Conservation (phyloP, 2,797 vertebrate genomes). For the Paguma larvata region DNA sequence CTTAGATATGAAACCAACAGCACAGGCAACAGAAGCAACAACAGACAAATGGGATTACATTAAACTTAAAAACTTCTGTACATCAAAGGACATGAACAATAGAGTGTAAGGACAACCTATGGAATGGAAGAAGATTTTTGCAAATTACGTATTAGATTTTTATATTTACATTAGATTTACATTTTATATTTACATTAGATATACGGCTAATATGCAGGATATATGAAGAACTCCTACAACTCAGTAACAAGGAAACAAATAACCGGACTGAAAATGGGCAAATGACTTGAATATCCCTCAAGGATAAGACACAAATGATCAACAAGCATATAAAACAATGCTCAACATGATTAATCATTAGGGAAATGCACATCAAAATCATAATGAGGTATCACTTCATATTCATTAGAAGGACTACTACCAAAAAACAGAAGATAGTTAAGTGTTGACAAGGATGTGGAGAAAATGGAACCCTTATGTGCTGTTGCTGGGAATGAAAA, state of each 20-base stretch:
- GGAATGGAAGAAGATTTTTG: neutral
- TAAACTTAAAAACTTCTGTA: neutral
- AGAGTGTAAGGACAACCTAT: neutral
- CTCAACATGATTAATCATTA: neutral
- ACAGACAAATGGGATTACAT: neutral
- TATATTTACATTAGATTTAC: neutral
- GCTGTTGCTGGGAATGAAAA: neutral
- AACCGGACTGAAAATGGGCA: neutral
- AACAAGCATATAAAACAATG: slow-evolving; percentile 23
- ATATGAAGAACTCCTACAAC: neutral
- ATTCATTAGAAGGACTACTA: neutral
- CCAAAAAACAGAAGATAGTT: neutral
- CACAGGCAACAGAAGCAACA: neutral
- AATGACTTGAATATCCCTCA: neutral
- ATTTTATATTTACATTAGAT: neutral
- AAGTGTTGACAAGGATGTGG: neutral
- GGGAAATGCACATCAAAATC: slow-evolving; percentile 41
- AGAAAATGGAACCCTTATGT: neutral
- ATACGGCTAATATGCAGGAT: neutral
- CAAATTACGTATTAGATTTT: neutral
- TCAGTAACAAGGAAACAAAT: slow-evolving; percentile 22
- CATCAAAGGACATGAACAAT: neutral
- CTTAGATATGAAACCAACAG: neutral
- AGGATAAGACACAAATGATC: neutral
- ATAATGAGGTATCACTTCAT: neutral